Evolutionary conservation across 2,888 invertebrate genomes (phyloP).

Genomic region (Trissolcus japonicus): DNA sequence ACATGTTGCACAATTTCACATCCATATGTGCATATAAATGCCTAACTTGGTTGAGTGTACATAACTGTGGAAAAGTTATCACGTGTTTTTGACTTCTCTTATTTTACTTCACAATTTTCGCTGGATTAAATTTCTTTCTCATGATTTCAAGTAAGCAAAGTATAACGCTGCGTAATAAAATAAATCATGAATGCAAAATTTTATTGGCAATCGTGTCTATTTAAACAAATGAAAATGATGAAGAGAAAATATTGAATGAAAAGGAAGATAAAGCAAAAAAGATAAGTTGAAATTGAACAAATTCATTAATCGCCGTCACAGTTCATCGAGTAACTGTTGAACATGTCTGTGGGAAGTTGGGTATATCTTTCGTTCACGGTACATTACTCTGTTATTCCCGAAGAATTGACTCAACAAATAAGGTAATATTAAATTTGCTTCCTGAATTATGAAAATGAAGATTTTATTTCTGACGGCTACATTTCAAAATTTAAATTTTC

Average conservation of each 20-base stretch:
- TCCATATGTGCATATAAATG: constrained; percentile 55
- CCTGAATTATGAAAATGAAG: constrained; percentile 22
- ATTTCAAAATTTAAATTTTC: too few species aligned
- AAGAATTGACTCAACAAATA: constrained; percentile 31
- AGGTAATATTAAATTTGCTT: constrained; percentile 34
- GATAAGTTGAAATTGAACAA: constrained; percentile 23
- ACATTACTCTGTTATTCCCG: constrained; percentile 51
- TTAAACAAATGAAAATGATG: too few species aligned
- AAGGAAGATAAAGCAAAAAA: too few species aligned
- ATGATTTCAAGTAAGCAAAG: too few species aligned
- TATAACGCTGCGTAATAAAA: too few species aligned
- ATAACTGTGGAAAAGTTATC: constrained; percentile 46
- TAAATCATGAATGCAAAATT: too few species aligned
- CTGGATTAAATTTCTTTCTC: neutral
- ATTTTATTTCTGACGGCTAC: too few species aligned
- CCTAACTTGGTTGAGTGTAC: constrained; percentile 45
- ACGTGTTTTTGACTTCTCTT: constrained; percentile 40
- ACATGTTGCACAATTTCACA: constrained; percentile 56
- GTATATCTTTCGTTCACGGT: constrained; percentile 58
- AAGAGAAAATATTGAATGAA: too few species aligned
- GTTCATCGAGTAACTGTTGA: constrained; percentile 44
- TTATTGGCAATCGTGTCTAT: too few species aligned
- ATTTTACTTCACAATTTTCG: constrained; percentile 24
- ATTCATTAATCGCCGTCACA: constrained; percentile 51
- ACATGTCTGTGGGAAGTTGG: constrained; percentile 26